Base-by-base conservation (phyloP, 2,113 vertebrate genomes). In the Hiodon alosoides region DNA sequence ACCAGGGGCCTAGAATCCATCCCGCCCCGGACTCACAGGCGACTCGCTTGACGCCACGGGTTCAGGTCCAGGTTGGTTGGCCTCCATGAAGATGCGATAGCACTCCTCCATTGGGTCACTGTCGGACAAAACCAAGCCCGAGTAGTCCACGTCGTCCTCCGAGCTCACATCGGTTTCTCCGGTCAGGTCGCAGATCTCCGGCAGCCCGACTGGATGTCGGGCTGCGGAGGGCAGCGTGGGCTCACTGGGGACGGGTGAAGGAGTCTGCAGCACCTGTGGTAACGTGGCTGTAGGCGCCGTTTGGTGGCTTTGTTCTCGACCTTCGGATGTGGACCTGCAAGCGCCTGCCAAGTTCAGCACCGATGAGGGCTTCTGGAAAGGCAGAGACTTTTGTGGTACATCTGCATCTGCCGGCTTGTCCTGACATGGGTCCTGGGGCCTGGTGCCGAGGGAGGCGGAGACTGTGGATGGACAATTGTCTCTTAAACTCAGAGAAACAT, bases 91-190 rank as follows among this genome's bases (percentile, higher is more conserved):
- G 84, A 93, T 92, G 72, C 73, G 80, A 81, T 86, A 87, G 78
- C 92, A 91, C 73, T 95, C 91, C 71, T 94, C 90, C 83, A 89
- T 81, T 2, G 90, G 83, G 76, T 91, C 89, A 6, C 86, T 88
- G 57, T 92, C 91, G 0, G 90, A 92, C 47, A 91, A 46, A 3
- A 90, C 91, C 48, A 89, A 3, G 3, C 86, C 89, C 1, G 86
- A 89, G 71, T 85, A 86, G 74, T 80, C 81, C 4, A 81, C 71
- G 69, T 88, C 85, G 31, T 85, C 88, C 0, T 87, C 89, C 5
- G 88, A 85, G 73, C 82, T 88, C 14, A 87, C 83, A 7, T 67
- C 50, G 53, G 87, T 75, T 3, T 78, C 7, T 55, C 82, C 71
- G 3, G 79, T 14, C 0, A 73, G 14, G 11, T 74, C 50, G 0